These are phyloP conservation scores for Lacerta viridis DNA, from an alignment of 2,797 vertebrate species.

Conservation along the genomic window DNA sequence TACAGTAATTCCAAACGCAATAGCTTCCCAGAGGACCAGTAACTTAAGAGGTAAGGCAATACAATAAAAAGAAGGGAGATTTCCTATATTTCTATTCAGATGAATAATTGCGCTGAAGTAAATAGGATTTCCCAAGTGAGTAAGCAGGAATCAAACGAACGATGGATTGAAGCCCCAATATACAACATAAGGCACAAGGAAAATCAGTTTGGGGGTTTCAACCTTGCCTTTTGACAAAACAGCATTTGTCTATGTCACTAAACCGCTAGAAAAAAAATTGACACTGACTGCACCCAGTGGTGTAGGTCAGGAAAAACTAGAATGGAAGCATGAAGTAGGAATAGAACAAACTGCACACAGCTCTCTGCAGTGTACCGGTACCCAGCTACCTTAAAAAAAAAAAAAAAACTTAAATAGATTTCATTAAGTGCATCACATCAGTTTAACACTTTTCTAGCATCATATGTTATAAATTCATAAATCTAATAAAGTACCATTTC, in stretches of 20 bases:
- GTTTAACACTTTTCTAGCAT: constrained; percentile 34
- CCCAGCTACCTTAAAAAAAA: not conserved
- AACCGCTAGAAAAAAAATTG: constrained; percentile 45
- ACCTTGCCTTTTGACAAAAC: constrained; percentile 46
- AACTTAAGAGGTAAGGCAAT: not conserved
- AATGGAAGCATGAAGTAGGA: constrained; percentile 34
- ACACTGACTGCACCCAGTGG: constrained; percentile 15
- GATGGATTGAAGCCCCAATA: not conserved
- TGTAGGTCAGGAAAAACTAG: constrained; percentile 44
- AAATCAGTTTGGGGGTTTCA: constrained; percentile 38
- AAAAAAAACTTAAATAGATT: constrained; percentile 24
- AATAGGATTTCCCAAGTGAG: not conserved
- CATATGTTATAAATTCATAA: not conserved
- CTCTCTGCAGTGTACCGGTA: not conserved
- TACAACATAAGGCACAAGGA: constrained; percentile 29
- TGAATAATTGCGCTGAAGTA: constrained; percentile 24
- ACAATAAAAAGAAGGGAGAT: not conserved
- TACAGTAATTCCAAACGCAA: not conserved
- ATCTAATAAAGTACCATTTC: constrained; percentile 32
- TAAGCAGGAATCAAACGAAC: not conserved
- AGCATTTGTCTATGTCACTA: constrained; percentile 55
- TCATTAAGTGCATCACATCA: constrained; percentile 31
- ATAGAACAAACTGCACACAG: constrained; percentile 9
- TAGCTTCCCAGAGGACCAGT: not conserved
- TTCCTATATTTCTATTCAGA: not conserved